phyloP scores from a whole-genome alignment of 2,888 invertebrate species.

The Criorhina ranunculi region DNA sequence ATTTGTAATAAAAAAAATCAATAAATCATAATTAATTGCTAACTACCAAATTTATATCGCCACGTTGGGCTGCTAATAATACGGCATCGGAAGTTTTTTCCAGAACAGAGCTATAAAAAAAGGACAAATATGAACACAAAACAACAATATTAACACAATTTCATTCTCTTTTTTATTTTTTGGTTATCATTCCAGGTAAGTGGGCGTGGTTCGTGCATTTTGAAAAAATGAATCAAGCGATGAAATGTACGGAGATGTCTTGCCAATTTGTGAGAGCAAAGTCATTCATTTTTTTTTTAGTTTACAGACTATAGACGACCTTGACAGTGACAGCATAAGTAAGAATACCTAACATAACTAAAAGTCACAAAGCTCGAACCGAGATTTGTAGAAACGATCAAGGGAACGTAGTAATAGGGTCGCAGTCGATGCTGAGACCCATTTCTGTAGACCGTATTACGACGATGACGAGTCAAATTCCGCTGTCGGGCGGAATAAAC shows the following conservation, averaged over 20 bases:
- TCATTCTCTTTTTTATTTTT: constrained; percentile 63
- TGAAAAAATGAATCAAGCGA: constrained; percentile 33
- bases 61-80: constrained; percentile 92
- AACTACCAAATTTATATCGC: constrained; percentile 90
- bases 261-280: constrained; percentile 16
- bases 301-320: not conserved
- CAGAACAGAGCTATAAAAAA: constrained; percentile 89
- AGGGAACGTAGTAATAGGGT: too few species aligned
- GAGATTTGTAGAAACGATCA: too few species aligned
- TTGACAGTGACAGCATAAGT: not conserved
- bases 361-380: too few species aligned
- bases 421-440: too few species aligned
- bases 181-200: constrained; percentile 29
- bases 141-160: constrained; percentile 64
- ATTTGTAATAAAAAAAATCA: constrained; percentile 1
- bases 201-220: constrained; percentile 19
- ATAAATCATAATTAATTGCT: constrained; percentile 43
- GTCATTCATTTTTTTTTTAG: not conserved
- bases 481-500: too few species aligned
- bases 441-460: too few species aligned
- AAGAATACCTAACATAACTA: not conserved
- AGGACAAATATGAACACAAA: constrained; percentile 67
- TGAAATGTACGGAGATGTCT: constrained; percentile 5
- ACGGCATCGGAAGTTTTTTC: constrained; percentile 93
- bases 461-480: too few species aligned